Base-by-base conservation (phyloP, 92 coral and sea anemone species). In the Palythoa heliodiscus region DNA sequence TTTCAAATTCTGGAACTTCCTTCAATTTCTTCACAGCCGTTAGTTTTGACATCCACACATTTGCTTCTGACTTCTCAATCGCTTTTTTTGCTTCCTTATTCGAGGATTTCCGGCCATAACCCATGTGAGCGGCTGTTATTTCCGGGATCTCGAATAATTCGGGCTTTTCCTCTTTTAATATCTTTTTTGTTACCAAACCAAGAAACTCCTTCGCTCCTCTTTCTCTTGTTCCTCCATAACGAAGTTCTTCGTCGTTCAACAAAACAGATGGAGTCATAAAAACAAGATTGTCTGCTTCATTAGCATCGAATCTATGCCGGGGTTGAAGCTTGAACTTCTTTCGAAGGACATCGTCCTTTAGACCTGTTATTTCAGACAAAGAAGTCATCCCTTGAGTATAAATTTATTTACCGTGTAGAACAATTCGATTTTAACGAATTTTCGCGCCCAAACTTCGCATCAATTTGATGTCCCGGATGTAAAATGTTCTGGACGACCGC, bases 181-280 rank as follows among this genome's bases (percentile, higher is more conserved):
- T 88, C 9, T 22, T 68, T 40, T 76, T 88, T 1, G 87, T 63
- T 1, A 88, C 69, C 14, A 82, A 70, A 53, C 91, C 87, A 29
- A 88, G 82, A n/a, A 73, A 68, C 6, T 82, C 79, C 13, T 71
- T 79, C 14, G 74, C 83, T 57, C 83, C 83, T 0, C 20, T 40
- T 20, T 78, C 83, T 7, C 47, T 11, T 12, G 39, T 15, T 19
- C 23, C 38, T 2, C 57, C 83, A 10, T 14, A 19, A 11, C 57
- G 71, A 3, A 87, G 67, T 57, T 58, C 39, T 4, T 24, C 8
- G 14, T 87, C 89, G 20, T 61, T 29, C 4, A 87, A 63, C 63
- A 79, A 70, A 20, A 87, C 54, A 1, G 86, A 71, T 10, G 89
- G 89, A 5, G 89, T 80, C 63, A 87, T 52, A 29, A 87, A 87